Percentiles rank a stretch among this genome's conserved stretches.
Evolutionary conservation across 2,888 invertebrate species (phyloP).

Genomic region (Pheosia tremula): DNA sequence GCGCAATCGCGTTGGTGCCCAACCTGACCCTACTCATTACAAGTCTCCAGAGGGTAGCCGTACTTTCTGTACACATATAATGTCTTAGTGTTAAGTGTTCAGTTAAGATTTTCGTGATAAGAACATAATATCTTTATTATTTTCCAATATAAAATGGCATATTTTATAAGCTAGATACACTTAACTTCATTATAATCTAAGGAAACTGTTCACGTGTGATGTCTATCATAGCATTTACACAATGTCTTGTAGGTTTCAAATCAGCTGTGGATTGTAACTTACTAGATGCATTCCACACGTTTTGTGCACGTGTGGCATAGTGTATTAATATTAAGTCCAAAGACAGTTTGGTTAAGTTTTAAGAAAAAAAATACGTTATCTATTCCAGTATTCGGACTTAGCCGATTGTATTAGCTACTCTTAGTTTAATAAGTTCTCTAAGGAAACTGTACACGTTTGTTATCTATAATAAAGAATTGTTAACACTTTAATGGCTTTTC

Average conservation of each 20-base stretch:
- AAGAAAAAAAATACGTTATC: too few relatives aligned
- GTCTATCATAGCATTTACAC: not conserved
- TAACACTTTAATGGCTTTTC: conserved; percentile 9
- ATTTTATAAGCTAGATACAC: not conserved
- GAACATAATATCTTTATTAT: too few relatives aligned
- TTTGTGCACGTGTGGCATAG: too few relatives aligned
- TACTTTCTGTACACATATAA: not conserved
- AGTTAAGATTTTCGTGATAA: too few relatives aligned
- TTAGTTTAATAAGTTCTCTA: not conserved
- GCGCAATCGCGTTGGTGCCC: conserved; percentile 19
- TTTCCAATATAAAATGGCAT: not conserved
- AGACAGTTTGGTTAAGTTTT: too few relatives aligned
- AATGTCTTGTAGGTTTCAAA: too few relatives aligned
- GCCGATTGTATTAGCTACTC: too few relatives aligned
- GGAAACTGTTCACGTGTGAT: not conserved
- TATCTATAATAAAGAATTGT: not conserved
- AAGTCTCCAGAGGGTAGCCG: conserved; percentile 2
- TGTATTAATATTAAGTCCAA: too few relatives aligned
- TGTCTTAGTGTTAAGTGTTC: too few relatives aligned
- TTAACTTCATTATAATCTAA: not conserved
- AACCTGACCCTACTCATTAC: conserved; percentile 30
- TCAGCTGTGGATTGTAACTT: too few relatives aligned
- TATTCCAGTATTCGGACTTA: too few relatives aligned
- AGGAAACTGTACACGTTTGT: not conserved
- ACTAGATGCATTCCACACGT: too few relatives aligned